These are phyloP conservation scores for Lasioglossum albipes DNA, from an alignment of 1,140 invertebrate genomes.

Conservation along the genomic window DNA sequence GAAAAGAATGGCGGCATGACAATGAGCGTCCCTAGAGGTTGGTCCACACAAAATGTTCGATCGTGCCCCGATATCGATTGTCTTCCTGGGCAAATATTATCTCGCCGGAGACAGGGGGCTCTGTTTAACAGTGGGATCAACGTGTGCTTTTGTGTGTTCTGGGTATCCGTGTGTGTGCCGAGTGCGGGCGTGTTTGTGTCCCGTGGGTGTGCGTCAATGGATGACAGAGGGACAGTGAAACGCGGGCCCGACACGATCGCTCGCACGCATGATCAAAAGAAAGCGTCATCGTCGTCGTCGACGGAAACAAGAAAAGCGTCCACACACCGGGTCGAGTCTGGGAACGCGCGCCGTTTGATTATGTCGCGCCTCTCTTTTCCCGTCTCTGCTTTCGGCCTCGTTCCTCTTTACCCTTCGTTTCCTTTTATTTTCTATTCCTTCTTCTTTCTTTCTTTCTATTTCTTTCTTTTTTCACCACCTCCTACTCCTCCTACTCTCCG, in stretches of 20 bases:
- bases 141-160: neutral
- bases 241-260: conserved; percentile 5
- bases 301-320: conserved; percentile 20
- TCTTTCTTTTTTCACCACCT: neutral
- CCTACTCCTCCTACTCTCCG: neutral
- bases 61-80: neutral
- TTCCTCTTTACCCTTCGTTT: too few relatives aligned
- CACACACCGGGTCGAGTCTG: conserved; percentile 17
- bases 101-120: neutral
- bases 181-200: neutral
- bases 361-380: conserved; percentile 15
- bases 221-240: neutral
- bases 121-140: neutral
- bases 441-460: neutral
- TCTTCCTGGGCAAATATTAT: conserved; percentile 19
- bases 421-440: neutral
- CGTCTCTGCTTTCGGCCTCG: neutral
- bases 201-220: neutral
- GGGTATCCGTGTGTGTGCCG: neutral
- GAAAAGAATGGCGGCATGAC: too few relatives aligned
- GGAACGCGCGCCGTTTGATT: neutral
- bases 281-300: neutral
- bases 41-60: neutral
- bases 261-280: conserved; percentile 22
- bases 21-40: neutral